Conservation (phyloP, 2,113 vertebrate genomes). For the Myiagra hebetior region DNA sequence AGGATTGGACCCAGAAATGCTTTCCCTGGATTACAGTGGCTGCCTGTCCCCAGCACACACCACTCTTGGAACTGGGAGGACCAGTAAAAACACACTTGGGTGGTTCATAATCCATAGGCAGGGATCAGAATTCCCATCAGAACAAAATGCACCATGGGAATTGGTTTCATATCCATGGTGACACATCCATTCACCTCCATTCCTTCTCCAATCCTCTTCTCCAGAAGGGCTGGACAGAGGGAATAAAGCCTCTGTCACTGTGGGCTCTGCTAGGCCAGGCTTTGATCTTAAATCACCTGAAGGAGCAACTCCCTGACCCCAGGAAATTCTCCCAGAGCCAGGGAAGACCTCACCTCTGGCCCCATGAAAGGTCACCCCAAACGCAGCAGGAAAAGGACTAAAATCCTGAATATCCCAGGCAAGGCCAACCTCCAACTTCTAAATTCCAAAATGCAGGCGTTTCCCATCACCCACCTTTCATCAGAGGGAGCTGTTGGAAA, state of each 20-base stretch:
- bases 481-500: slow-evolving; percentile 67
- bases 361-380: neutral
- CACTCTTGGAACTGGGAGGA: neutral
- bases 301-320: neutral
- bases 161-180: neutral
- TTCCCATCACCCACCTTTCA: slow-evolving; percentile 70
- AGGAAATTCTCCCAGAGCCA: neutral
- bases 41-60: neutral
- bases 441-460: neutral
- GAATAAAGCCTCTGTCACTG: neutral
- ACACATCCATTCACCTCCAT: neutral
- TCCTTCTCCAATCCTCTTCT: neutral
- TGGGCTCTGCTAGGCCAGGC: neutral
- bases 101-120: neutral
- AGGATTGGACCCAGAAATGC: neutral
- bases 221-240: neutral
- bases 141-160: neutral
- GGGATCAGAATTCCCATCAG: neutral
- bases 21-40: neutral
- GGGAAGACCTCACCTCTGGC: neutral
- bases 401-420: neutral
- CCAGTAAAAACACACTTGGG: neutral
- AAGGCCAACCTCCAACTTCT: neutral
- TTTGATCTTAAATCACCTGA: neutral
- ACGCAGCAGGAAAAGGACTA: neutral